Evolutionary conservation across 2,797 vertebrate genomes (phyloP).

Genomic region (Scomberomorus guttatus): DNA sequence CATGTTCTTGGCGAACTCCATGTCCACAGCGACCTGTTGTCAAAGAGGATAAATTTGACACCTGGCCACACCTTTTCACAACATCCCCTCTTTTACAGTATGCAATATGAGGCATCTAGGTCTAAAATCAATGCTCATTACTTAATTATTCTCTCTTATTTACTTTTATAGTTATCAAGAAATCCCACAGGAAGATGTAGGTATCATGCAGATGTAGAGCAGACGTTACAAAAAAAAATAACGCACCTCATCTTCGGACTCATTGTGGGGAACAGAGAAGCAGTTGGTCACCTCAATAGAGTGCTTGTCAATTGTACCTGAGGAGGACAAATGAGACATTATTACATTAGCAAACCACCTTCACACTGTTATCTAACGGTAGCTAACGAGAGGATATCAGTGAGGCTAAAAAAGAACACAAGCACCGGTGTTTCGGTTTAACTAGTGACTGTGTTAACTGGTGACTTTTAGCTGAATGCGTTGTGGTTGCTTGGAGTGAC

Average conservation of each 20-base stretch:
- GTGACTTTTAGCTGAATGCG: too few species aligned
- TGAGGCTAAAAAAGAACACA: not conserved
- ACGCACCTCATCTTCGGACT: constrained; percentile 97
- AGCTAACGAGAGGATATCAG: not conserved
- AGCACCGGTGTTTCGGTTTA: not conserved
- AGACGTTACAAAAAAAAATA: not conserved
- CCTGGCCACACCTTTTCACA: not conserved
- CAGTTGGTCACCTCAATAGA: constrained; percentile 98
- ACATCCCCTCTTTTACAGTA: not conserved
- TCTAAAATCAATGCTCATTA: not conserved
- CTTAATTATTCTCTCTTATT: too few species aligned
- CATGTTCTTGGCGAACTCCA: constrained; percentile 99
- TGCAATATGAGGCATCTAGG: not conserved
- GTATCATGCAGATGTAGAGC: not conserved
- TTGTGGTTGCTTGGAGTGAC: too few species aligned
- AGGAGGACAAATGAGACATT: not conserved
- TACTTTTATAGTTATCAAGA: not conserved
- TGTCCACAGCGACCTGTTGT: constrained; percentile 96
- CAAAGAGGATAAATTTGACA: not conserved
- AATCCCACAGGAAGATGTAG: not conserved
- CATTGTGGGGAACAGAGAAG: constrained; percentile 98
- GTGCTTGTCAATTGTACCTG: constrained; percentile 96
- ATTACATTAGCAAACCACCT: not conserved
- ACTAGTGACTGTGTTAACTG: not conserved
- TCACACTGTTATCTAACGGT: not conserved